Evolutionary conservation across 2,797 vertebrate species (phyloP).

Genomic region (Mionectes olivaceus): DNA sequence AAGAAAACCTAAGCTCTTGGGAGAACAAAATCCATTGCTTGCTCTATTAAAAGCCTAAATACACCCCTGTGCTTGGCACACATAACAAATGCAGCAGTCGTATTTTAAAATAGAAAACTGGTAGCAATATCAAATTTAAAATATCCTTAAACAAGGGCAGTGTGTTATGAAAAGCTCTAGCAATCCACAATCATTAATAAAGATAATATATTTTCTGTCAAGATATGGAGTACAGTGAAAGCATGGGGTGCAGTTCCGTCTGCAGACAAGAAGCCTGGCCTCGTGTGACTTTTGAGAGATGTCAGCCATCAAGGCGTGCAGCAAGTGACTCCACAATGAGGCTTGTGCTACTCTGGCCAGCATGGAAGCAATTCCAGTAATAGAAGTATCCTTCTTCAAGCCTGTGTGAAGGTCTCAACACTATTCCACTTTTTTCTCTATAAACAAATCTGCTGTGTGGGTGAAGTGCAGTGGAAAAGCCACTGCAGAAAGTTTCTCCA

Average conservation of each 20-base stretch:
- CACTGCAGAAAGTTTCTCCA: not conserved
- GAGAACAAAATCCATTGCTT: slow-evolving; percentile 1
- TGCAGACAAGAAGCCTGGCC: not conserved
- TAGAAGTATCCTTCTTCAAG: not conserved
- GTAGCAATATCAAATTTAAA: slow-evolving; percentile 24
- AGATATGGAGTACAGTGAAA: not conserved
- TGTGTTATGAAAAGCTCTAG: not conserved
- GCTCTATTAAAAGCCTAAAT: slow-evolving; percentile 7
- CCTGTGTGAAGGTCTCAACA: not conserved
- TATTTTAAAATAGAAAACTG: not conserved
- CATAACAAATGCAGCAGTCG: not conserved
- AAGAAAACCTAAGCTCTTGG: not conserved
- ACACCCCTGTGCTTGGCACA: not conserved
- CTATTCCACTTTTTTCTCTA: not conserved
- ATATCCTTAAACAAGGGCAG: not conserved
- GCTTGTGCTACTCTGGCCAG: rapidly evolving
- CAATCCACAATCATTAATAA: not conserved
- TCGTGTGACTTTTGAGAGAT: not conserved
- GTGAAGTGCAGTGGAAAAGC: not conserved
- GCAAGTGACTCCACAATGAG: not conserved
- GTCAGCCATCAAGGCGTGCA: not conserved
- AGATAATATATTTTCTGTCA: not conserved
- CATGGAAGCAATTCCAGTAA: not conserved
- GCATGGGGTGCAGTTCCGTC: not conserved
- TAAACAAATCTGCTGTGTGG: not conserved